These are phyloP conservation scores for Dolichallabes microphthalmus DNA, from an alignment of 2,113 vertebrate genomes.

Conservation along the genomic window DNA sequence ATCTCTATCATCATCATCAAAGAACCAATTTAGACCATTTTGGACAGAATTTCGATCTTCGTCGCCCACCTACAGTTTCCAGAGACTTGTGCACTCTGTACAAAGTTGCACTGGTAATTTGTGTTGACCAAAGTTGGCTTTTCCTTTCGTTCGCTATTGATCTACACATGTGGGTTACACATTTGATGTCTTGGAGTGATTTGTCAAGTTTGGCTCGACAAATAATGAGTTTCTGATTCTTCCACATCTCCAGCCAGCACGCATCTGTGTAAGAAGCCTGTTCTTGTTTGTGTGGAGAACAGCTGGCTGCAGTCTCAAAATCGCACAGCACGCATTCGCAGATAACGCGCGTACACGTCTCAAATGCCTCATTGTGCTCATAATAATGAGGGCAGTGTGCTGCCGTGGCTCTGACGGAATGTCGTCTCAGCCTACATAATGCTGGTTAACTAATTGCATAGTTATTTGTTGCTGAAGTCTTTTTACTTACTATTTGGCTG, in stretches of 20 bases:
- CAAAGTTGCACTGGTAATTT: background rate
- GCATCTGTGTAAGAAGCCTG: slow-evolving; percentile 61
- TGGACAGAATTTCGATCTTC: background rate
- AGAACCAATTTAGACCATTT: background rate
- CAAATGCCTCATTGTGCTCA: slow-evolving; percentile 61
- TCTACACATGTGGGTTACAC: background rate
- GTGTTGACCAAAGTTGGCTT: background rate
- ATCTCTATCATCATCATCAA: background rate
- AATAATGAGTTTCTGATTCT: background rate
- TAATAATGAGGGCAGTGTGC: slow-evolving; percentile 61
- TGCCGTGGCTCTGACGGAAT: slow-evolving; percentile 36
- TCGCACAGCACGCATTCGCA: slow-evolving; percentile 47
- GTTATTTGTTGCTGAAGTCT: background rate
- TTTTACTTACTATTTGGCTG: slow-evolving; percentile 12
- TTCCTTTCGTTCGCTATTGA: background rate
- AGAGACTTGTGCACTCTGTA: background rate
- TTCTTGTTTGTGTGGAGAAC: slow-evolving; percentile 62
- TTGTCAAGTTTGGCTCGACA: background rate
- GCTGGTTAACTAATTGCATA: background rate
- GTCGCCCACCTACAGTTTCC: background rate
- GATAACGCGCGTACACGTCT: slow-evolving; percentile 46
- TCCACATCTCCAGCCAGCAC: slow-evolving; percentile 29
- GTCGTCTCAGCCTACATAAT: slow-evolving; percentile 29
- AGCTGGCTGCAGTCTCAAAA: slow-evolving; percentile 68
- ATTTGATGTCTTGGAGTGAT: background rate